Evolutionary conservation across 2,888 invertebrate genomes (phyloP).

Genomic region (Synergus umbraculus): DNA sequence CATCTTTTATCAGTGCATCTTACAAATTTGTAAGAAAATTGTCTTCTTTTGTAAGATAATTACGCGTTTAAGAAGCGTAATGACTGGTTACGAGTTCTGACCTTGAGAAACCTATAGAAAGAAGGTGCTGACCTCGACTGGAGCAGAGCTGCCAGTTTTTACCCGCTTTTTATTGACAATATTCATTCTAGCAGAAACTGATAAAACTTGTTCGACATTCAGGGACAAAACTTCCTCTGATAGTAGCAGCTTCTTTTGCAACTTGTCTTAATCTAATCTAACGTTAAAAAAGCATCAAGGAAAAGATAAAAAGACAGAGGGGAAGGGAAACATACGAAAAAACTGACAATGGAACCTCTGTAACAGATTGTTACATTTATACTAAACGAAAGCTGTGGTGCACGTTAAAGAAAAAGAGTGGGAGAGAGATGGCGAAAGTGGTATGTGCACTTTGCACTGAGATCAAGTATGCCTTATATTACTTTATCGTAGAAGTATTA

Average conservation of each 20-base stretch:
- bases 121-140: neutral
- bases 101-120: neutral
- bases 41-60: neutral
- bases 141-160: neutral
- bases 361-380: neutral
- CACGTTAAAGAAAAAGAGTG: neutral
- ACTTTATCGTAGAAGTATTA: neutral
- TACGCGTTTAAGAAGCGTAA: neutral
- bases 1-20: too few species aligned
- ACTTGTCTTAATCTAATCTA: neutral
- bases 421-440: neutral
- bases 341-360: conserved; percentile 17
- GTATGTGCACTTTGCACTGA: conserved; percentile 12
- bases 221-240: conserved; percentile 5
- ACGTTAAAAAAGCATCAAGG: neutral
- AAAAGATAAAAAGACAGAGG: neutral
- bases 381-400: neutral
- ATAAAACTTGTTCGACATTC: conserved; percentile 11
- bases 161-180: conserved; percentile 15
- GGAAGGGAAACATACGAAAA: neutral
- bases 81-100: neutral
- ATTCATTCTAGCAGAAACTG: conserved; percentile 11
- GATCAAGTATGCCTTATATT: conserved; percentile 16
- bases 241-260: conserved; percentile 10
- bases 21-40: too few species aligned